A percentile compares a stretch with the other conserved stretches of the same genome.
Conservation (phyloP, 2,888 invertebrate species). For the Ptycholaimellus sp. region DNA sequence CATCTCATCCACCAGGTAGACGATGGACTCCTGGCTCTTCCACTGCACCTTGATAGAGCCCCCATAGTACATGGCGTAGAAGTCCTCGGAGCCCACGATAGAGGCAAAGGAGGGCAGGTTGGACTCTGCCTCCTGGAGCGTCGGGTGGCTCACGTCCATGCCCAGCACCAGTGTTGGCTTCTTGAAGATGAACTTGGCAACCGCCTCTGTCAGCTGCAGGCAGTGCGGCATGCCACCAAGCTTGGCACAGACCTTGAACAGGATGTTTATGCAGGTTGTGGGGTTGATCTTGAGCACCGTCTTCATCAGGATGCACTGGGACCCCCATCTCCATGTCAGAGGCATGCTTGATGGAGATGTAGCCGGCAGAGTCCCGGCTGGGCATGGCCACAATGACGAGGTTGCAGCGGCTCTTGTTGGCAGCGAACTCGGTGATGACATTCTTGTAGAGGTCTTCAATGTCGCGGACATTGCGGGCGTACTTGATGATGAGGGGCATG, state of each 20-base stretch:
- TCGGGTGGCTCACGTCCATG: constrained; percentile 72
- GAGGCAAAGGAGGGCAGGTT: constrained; percentile 36
- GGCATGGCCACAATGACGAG: too few species aligned
- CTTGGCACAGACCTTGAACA: constrained; percentile 41
- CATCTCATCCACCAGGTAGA: constrained; percentile 3
- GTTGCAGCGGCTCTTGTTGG: too few species aligned
- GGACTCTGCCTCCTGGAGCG: constrained; percentile 40
- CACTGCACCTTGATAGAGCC: constrained; percentile 49
- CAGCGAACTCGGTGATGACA: too few species aligned
- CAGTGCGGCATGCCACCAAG: constrained; percentile 40
- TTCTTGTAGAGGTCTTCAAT: too few species aligned
- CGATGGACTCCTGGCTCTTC: constrained; percentile 13
- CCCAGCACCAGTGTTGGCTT: constrained; percentile 47
- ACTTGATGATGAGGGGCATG: too few species aligned
- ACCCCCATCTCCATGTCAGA: constrained; percentile 25
- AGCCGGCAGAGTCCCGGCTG: too few species aligned
- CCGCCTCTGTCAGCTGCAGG: constrained; percentile 20
- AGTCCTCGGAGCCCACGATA: constrained; percentile 26
- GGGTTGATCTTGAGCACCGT: constrained; percentile 18
- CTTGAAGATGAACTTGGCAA: too few species aligned
- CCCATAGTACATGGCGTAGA: constrained; percentile 15
- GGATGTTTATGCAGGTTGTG: constrained; percentile 34
- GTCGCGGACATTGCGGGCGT: too few species aligned
- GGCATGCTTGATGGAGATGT: constrained; percentile 30
- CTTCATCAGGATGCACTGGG: constrained; percentile 21